Base-by-base conservation (phyloP, 2,797 vertebrate species). In the Semaprochilodus insignis region DNA sequence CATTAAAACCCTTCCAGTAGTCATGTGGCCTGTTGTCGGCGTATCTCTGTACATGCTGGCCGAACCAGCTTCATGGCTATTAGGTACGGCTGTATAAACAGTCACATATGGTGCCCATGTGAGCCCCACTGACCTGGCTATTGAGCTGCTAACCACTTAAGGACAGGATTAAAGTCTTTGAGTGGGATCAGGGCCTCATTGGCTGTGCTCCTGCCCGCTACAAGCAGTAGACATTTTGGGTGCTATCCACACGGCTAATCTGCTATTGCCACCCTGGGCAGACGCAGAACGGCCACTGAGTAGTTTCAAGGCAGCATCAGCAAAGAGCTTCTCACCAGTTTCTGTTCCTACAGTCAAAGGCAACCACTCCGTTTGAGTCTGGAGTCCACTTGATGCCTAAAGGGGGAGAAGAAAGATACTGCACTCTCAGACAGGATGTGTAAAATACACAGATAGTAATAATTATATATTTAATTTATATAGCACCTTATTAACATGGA, bases 331-430 rank as follows among this genome's bases (percentile, higher is more conserved):
- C 96, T 96, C 88, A 99, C 98, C 98, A 99, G 91, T 98, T 98
- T 34, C 98, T 94, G 91, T 99, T 99, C 80, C 98, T 94, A 92
- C 98, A 98, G 92, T 99, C 98, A 0, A 98, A 99, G 8, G 97
- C 93, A 44, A 98, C 96, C 82, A 99, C 98, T 36, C 97, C 97
- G 0, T 99, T 99, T 36, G 96, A 88, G 88, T 99, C 98, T 40
- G 97, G 96, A 2, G 94, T 94, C 98, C 98, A 99, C 90, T 96
- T 99, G 88, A 99, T 98, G 69, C 98, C 98, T 99, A 89, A 66
- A 65, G 70, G 78, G 63, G 86, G 74, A 60, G 88, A 63, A 57
- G 16, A 77, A n/a, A 78, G 27, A 69, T 69, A 34, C 14, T 8
- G 4, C 6, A 62, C 10, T 44, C 8, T 44, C 10, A 44, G 10